Percentiles rank a stretch among this genome's conserved stretches.
Conservation (phyloP, 2,113 vertebrate genomes). For the Oreocharis arfaki region DNA sequence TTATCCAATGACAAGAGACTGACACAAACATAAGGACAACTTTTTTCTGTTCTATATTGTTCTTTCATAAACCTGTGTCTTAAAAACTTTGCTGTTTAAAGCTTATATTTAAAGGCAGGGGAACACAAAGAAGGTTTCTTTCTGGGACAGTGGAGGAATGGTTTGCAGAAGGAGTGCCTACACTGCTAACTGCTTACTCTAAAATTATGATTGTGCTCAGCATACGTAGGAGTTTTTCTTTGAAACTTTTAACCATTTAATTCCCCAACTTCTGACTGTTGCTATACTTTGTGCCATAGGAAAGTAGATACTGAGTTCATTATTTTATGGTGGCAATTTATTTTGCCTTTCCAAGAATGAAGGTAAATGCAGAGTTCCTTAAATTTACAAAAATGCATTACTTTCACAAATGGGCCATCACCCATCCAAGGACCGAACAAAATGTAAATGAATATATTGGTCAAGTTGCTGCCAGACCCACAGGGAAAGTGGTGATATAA, state of each 20-base stretch:
- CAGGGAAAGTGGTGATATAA: not conserved
- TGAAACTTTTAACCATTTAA: not conserved
- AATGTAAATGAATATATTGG: not conserved
- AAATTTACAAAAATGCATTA: not conserved
- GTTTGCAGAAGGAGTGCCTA: not conserved
- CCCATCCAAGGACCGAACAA: not conserved
- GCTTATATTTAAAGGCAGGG: not conserved
- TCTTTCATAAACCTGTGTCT: not conserved
- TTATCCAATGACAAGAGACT: not conserved
- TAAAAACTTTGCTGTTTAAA: not conserved
- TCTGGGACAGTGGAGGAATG: not conserved
- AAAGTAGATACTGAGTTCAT: not conserved
- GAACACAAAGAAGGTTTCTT: not conserved
- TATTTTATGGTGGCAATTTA: not conserved
- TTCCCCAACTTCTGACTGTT: not conserved
- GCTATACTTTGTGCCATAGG: not conserved
- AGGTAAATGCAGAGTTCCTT: not conserved
- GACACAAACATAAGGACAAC: not conserved
- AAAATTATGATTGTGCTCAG: not conserved
- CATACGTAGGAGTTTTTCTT: rapidly evolving
- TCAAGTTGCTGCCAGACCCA: not conserved
- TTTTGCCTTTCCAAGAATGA: not conserved
- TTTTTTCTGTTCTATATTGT: not conserved
- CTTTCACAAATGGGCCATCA: not conserved
- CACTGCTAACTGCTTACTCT: not conserved